Conservation (phyloP, 2,113 vertebrate genomes). For the Silurus glanis region DNA sequence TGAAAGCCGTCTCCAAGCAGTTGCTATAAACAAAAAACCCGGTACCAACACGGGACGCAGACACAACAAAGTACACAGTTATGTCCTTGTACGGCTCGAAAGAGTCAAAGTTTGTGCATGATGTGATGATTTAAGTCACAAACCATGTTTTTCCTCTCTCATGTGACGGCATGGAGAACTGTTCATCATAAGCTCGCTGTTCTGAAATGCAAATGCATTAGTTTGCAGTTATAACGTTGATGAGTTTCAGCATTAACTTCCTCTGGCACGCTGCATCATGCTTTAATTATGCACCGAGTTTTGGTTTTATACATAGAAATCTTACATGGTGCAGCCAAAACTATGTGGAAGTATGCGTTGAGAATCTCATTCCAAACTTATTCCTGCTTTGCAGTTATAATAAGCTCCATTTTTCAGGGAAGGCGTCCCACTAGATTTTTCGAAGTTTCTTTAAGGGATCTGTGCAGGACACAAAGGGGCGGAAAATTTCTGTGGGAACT, state of each 20-base stretch:
- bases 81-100: neutral
- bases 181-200: neutral
- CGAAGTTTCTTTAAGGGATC: too few species aligned
- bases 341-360: too few species aligned
- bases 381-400: too few species aligned
- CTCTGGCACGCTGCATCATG: neutral
- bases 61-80: neutral
- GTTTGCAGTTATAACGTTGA: neutral
- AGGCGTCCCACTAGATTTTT: too few species aligned
- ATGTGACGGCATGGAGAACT: neutral
- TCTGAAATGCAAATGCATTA: neutral
- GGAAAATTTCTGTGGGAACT: too few species aligned
- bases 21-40: slow-evolving; percentile 13
- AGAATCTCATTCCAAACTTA: too few species aligned
- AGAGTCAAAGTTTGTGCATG: neutral
- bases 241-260: neutral
- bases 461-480: too few species aligned
- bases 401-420: too few species aligned
- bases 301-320: too few species aligned
- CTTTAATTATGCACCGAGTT: neutral
- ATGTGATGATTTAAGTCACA: neutral
- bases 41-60: neutral
- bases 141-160: neutral
- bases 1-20: neutral
- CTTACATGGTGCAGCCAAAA: too few species aligned